A percentile compares a stretch with the other conserved stretches of the same genome.
phyloP scores from a whole-genome alignment of 2,797 vertebrate species.

The Acanthopagrus latus region DNA sequence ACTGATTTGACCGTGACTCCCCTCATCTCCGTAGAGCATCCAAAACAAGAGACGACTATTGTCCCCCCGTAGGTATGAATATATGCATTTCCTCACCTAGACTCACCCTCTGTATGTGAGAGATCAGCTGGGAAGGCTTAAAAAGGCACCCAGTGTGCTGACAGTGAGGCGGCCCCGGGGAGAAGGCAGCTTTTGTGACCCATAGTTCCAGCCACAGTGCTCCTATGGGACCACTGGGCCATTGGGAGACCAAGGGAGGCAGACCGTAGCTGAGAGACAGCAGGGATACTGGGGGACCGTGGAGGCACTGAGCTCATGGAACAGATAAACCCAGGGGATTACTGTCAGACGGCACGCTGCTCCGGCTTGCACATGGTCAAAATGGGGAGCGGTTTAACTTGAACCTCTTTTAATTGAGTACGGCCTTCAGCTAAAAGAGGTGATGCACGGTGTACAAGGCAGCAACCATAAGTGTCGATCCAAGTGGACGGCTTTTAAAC shows the following conservation, averaged over 20 bases:
- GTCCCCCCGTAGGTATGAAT: conserved; percentile 42
- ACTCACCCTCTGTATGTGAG: conserved; percentile 22
- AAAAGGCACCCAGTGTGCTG: conserved; percentile 52
- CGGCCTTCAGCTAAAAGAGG: conserved; percentile 48
- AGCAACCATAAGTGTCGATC: conserved; percentile 18
- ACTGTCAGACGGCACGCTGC: conserved; percentile 56
- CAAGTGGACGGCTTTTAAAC: conserved; percentile 44
- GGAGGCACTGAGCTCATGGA: conserved; percentile 61
- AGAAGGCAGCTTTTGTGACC: conserved; percentile 57
- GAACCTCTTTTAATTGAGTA: conserved; percentile 66
- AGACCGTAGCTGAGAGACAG: conserved; percentile 46
- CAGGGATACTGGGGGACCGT: conserved; percentile 43
- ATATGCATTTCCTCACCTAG: conserved; percentile 36
- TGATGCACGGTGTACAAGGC: conserved; percentile 23
- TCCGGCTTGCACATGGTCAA: conserved; percentile 51
- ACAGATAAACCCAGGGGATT: conserved; percentile 73
- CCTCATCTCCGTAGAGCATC: conserved; percentile 31
- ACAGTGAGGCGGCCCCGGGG: conserved; percentile 51
- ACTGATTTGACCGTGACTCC: conserved; percentile 48
- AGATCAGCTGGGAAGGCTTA: conserved; percentile 71
- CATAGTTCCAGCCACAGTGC: conserved; percentile 52
- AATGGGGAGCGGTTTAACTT: conserved; percentile 57
- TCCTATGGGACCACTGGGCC: conserved; percentile 63
- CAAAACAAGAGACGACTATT: conserved; percentile 36
- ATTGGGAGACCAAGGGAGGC: conserved; percentile 54